Base-by-base conservation (phyloP, 2,888 invertebrate species). In the Torymus texanus region DNA sequence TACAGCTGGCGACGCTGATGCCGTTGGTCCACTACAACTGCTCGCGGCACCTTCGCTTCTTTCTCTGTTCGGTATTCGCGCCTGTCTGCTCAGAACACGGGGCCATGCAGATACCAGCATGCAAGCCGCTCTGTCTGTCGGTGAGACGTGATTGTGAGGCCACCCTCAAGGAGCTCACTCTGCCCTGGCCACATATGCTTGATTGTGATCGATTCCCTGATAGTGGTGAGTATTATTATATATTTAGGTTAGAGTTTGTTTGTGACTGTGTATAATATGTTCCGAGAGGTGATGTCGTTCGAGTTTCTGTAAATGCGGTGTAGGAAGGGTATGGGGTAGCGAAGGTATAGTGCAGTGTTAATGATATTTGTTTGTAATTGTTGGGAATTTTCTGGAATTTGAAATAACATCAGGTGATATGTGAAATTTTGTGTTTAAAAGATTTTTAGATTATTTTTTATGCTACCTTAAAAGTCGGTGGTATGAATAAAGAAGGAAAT, bases 1-100 rank as follows among this genome's bases (percentile, higher is more conserved):
- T 94, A 24, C 94, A 95, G 95, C 93, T 95, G 89, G 91, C 93
- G 81, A 91, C 93, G 81, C 94, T 95, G 90, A 91, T 94, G 87
- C 94, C 94, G 0, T 92, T 97, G 80, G 93, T 97, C 75, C 93
- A 95, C 84, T 94, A 94, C 86, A 94, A 95, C 72, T 97, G 97
- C 88, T 96, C 96, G 4, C 92, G 93, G 78, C 95, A 96, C 87
- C 93, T 96, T 61, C 93, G 95, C 84, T 95, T 97, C 90, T 95
- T 97, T 88, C 93, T 98, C 81, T 98, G 97, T 91, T 96, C 97
- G 16, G 95, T 97, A 73, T 96, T 96, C 90, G 95, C 96, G 12
- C 97, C 97, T 56, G 95, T 98, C 90, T 98, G 97, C 91, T 96
- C 97, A 51, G 95, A 95, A 87, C 95, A 96, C 90, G 95, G 96